Conservation (phyloP, 2,797 vertebrate genomes). For the Mycteria americana region DNA sequence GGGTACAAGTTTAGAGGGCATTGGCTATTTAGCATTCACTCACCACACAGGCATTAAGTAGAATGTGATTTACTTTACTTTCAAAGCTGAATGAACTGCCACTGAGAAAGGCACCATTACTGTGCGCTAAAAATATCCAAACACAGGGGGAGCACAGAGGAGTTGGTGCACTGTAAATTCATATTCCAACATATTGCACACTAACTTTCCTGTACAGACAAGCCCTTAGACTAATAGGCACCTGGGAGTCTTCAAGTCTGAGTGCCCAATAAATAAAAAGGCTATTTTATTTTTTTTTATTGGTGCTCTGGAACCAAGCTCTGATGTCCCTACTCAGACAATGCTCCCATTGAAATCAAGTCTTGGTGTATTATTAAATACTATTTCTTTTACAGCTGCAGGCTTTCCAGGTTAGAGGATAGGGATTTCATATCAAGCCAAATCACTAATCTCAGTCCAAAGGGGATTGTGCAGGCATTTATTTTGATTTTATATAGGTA, state of each 20-base stretch:
- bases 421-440: constrained; percentile 49
- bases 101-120: constrained; percentile 29
- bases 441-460: constrained; percentile 31
- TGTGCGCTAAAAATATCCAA: constrained; percentile 40
- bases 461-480: constrained; percentile 18
- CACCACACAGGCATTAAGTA: background rate
- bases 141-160: constrained; percentile 9
- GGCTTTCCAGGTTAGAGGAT: constrained; percentile 13
- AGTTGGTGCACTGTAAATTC: constrained; percentile 49
- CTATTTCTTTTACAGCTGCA: constrained; percentile 28
- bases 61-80: constrained; percentile 37
- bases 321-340: constrained; percentile 56
- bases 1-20: background rate
- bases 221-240: constrained; percentile 62
- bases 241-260: constrained; percentile 66
- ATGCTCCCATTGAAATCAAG: constrained; percentile 48
- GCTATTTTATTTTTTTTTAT: constrained; percentile 42
- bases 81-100: constrained; percentile 30
- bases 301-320: constrained; percentile 47
- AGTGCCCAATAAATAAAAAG: constrained; percentile 67
- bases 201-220: constrained; percentile 57
- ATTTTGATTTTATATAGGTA: constrained; percentile 16
- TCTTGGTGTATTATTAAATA: constrained; percentile 44
- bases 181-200: constrained; percentile 56
- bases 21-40: background rate